phyloP scores from a whole-genome alignment of 2,888 invertebrate genomes.

The Eristalis pertinax region DNA sequence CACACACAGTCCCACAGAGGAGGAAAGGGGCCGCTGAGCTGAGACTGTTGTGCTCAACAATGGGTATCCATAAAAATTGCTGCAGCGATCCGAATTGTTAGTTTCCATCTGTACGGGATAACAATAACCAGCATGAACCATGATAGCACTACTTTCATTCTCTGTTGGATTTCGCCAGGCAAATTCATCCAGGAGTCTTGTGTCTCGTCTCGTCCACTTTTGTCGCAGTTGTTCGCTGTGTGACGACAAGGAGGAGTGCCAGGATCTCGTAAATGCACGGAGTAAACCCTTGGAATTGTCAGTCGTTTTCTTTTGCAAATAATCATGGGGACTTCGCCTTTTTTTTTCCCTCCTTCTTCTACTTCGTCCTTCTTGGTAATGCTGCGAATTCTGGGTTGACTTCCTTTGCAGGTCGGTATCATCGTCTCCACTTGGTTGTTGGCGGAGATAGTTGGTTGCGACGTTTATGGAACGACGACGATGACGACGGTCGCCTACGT shows the following conservation, averaged over 20 bases:
- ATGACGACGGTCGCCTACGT: slow-evolving; percentile 10
- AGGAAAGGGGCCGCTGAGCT: background rate
- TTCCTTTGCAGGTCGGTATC: slow-evolving; percentile 31
- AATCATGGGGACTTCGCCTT: background rate
- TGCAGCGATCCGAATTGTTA: slow-evolving; percentile 53
- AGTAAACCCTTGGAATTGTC: slow-evolving; percentile 5
- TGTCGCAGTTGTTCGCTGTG: slow-evolving; percentile 26
- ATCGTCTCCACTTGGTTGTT: slow-evolving; percentile 8
- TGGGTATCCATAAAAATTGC: slow-evolving; percentile 38
- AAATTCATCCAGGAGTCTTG: slow-evolving; percentile 43
- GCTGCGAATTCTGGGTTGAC: slow-evolving; percentile 47
- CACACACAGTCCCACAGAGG: background rate
- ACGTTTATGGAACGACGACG: slow-evolving; percentile 49
- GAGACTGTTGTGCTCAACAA: slow-evolving; percentile 19
- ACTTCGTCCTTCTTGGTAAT: slow-evolving; percentile 16
- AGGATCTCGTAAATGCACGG: slow-evolving; percentile 16
- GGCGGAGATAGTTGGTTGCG: slow-evolving; percentile 46
- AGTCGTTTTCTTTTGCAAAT: slow-evolving; percentile 31
- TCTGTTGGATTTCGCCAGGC: slow-evolving; percentile 41
- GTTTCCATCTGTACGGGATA: slow-evolving; percentile 64
- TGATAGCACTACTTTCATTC: slow-evolving; percentile 47
- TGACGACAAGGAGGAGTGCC: background rate
- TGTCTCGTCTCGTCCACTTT: slow-evolving; percentile 25
- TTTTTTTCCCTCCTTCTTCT: slow-evolving; percentile 4
- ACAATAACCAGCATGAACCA: slow-evolving; percentile 67